Base-by-base conservation (phyloP, 2,888 invertebrate species). In the Anthoptus insignis region DNA sequence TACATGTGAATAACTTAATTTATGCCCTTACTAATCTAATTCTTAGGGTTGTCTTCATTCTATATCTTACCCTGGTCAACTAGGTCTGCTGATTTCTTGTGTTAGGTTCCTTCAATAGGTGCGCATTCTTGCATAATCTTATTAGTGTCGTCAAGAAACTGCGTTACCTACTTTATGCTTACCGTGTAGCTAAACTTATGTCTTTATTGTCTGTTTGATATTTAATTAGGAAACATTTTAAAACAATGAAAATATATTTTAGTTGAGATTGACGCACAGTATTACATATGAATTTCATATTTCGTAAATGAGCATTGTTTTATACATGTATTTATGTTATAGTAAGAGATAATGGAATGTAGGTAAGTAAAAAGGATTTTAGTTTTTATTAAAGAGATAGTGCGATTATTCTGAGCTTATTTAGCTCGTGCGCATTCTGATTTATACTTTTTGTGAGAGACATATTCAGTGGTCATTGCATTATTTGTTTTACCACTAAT, bases 71-170 rank as follows among this genome's bases (percentile, higher is more conserved):
- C n/a, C n/a, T n/a, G n/a, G n/a, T n/a, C n/a, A n/a, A n/a, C n/a
- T n/a, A n/a, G n/a, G n/a, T n/a, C n/a, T n/a, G n/a, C n/a, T n/a
- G n/a, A n/a, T n/a, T n/a, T n/a, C n/a, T n/a, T n/a, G 34, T 34
- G 34, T 34, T n/a, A 42, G 42, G 27, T 27, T 27, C 27, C 3
- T 45, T 45, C 14, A 53, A 34, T 53, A 16, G 22, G 13, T 54
- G 37, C 37, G 22, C 22, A 54, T 54, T 37, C 54, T 37, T 21
- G 14, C 54, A 54, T 54, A 54, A 54, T 21, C 14, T 54, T 37
- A 54, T 37, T 37, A 42, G 19, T 24, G 22, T 39, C 24, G 14
- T 24, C 54, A 11, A 22, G 37, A 19, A 39, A 24, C 22, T 24
- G 7, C 16, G n/a, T 24, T 37, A 37, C 9, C n/a, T 37, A 24